These are phyloP conservation scores for Nymphicus hollandicus DNA, from an alignment of 2,113 vertebrate genomes.

Conservation along the genomic window DNA sequence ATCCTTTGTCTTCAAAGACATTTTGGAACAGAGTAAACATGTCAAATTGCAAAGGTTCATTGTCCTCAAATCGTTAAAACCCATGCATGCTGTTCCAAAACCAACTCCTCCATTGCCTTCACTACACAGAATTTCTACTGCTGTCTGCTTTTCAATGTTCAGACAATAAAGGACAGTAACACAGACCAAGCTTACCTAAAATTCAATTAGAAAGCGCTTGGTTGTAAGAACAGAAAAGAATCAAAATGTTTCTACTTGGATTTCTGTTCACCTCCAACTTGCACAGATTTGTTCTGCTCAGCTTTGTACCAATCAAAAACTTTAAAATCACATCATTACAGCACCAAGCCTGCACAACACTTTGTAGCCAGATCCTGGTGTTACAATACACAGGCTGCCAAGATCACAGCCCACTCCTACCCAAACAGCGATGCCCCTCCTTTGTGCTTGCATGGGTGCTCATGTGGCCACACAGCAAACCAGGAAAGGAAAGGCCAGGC, in stretches of 20 bases:
- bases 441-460: background rate
- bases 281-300: background rate
- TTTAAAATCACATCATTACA: background rate
- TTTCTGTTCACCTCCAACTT: background rate
- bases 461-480: background rate
- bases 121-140: background rate
- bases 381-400: background rate
- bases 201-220: background rate
- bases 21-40: slow-evolving; percentile 5
- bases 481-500: background rate
- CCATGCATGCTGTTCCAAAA: slow-evolving; percentile 9
- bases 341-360: background rate
- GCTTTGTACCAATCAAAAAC: background rate
- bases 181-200: background rate
- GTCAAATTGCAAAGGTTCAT: background rate
- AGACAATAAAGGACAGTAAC: background rate
- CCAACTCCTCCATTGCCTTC: background rate
- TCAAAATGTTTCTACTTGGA: background rate
- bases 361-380: background rate
- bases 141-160: background rate
- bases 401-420: background rate
- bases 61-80: slow-evolving; percentile 7
- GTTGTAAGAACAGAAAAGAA: background rate
- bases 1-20: background rate
- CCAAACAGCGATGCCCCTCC: background rate